phyloP scores from a whole-genome alignment of 2,888 invertebrate genomes.

The Coenonympha arcania region DNA sequence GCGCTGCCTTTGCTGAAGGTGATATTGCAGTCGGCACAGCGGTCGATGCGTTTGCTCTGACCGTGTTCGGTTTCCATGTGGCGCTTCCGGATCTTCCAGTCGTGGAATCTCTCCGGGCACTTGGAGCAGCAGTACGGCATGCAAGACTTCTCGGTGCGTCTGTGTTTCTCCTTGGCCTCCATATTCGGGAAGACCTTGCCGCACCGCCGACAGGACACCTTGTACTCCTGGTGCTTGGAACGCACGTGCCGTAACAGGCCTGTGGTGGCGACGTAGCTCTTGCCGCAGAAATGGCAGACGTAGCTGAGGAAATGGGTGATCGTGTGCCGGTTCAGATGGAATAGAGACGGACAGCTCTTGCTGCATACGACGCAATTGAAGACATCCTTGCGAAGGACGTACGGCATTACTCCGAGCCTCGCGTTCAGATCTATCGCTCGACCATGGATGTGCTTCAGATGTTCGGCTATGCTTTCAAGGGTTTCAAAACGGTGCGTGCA shows the following conservation, averaged over 20 bases:
- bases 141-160: conserved; percentile 53
- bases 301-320: conserved; percentile 60
- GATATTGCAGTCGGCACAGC: conserved; percentile 54
- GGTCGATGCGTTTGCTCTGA: conserved; percentile 41
- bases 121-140: conserved; percentile 60
- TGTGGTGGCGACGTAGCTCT: conserved; percentile 57
- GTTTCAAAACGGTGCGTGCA: conserved; percentile 38
- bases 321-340: conserved; percentile 59
- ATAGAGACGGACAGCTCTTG: conserved; percentile 51
- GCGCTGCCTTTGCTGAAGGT: conserved; percentile 48
- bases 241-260: conserved; percentile 54
- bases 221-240: conserved; percentile 56
- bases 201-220: conserved; percentile 54
- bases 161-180: conserved; percentile 60
- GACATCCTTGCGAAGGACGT: conserved; percentile 44
- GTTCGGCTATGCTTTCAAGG: conserved; percentile 44
- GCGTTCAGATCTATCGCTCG: conserved; percentile 39
- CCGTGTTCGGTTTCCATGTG: conserved; percentile 61
- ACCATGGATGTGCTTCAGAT: conserved; percentile 41
- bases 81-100: conserved; percentile 49
- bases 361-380: conserved; percentile 54
- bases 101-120: conserved; percentile 55
- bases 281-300: conserved; percentile 62
- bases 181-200: conserved; percentile 56
- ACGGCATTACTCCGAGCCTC: conserved; percentile 61